Evolutionary conservation across 2,113 vertebrate genomes (phyloP), one percentile per base, ranked within the genome.

Genomic region (Cyphomyrus plagiostoma): DNA sequence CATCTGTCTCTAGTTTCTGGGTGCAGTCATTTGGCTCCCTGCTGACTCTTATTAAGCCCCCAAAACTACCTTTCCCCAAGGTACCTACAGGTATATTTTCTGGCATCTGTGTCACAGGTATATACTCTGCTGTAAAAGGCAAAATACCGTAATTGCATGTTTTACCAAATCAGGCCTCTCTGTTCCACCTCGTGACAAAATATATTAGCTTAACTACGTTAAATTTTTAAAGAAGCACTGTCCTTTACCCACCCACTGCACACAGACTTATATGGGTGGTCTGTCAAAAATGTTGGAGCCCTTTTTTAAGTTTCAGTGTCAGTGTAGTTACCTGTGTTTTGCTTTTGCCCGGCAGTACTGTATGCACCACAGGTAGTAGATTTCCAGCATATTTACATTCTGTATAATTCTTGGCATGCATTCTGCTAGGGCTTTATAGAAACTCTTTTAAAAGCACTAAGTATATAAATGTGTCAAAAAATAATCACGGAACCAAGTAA

Each of bases 1-100:
- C 46, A 49, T 49, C 86, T 84, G 52, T 46, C 66, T 88, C 86
- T 45, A 17, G 62, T 58, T 90, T 80, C 66, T 82, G 49, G 52
- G 19, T 66, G 52, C n/a, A 48, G 45, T 26, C 11, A n/a, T 53
- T 17, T 23, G 4, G 49, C 26, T 30, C 89, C 42, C 80, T 86
- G 52, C 82, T 62, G 35, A 66, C 15, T 30, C 21, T 35, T 21
- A 21, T 30, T 13, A 50, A 42, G 49, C 39, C 23, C 53, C 42
- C 23, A 58, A 48, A n/a, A 35, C 15, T 26, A 46, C 8, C 3
- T 11, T 21, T 62, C 46, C 46, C 46, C 77, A 66, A 21, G 53
- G 17, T 6, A 46, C 53, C 74, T 45, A 26, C 35, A 42, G 56
- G 89, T 48, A 66, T 45, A 89, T 89, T 52, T 53, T 49, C 80